Conservation (phyloP, 2,797 vertebrate species). For the Rhabdomys pumilio region DNA sequence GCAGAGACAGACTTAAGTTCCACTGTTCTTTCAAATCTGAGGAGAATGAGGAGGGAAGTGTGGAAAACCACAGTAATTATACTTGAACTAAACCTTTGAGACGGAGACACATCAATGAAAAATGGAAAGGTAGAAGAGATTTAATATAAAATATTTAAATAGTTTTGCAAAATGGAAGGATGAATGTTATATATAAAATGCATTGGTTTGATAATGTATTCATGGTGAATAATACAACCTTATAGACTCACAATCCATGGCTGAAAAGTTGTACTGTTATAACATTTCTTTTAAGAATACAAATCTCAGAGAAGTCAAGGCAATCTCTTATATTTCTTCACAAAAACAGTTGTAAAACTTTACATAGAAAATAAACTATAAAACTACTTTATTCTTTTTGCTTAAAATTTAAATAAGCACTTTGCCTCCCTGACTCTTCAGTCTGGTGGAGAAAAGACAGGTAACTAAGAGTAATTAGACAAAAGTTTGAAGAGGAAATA, state of each 20-base stretch:
- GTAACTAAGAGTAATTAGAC: background rate
- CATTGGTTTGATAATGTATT: conserved; percentile 16
- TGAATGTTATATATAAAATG: background rate
- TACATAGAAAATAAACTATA: background rate
- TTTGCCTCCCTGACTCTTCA: background rate
- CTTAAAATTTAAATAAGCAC: conserved; percentile 44
- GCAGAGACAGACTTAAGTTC: background rate
- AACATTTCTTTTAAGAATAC: conserved; percentile 21
- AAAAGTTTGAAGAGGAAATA: background rate
- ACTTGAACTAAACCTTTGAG: conserved; percentile 23
- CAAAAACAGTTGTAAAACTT: background rate
- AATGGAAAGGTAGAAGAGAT: conserved; percentile 33
- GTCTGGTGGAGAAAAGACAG: background rate
- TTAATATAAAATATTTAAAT: conserved; percentile 35
- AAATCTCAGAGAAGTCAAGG: background rate
- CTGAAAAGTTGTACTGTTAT: background rate
- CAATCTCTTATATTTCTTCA: conserved; percentile 15
- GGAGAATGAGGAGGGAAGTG: background rate
- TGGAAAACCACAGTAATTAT: background rate
- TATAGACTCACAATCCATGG: background rate
- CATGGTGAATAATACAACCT: background rate
- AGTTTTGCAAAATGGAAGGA: conserved; percentile 23
- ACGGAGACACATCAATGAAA: background rate
- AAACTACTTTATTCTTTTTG: background rate
- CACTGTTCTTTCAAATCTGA: background rate